Percentiles rank a stretch among this genome's conserved stretches.
Evolutionary conservation across 2,113 vertebrate species (phyloP).

Genomic region (Gavialis gangeticus): DNA sequence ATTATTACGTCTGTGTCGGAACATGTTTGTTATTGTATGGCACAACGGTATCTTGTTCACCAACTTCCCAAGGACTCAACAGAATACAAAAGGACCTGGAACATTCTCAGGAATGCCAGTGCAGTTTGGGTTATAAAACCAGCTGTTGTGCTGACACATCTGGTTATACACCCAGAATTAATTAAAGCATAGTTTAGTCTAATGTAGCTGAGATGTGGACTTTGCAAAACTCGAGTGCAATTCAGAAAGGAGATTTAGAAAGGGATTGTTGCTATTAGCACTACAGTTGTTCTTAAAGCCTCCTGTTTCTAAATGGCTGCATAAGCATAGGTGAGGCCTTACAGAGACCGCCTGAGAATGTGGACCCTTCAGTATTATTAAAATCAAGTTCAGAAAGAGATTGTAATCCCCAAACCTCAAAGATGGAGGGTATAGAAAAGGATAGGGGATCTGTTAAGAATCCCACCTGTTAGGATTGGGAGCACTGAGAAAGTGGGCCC

Average conservation of each 20-base stretch:
- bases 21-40: fast-evolving
- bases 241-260: background rate
- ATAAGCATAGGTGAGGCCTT: background rate
- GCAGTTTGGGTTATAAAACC: background rate
- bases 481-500: background rate
- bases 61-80: fast-evolving
- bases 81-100: fast-evolving
- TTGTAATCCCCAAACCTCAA: background rate
- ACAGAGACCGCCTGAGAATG: background rate
- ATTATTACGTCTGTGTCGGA: background rate
- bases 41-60: fast-evolving
- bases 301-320: background rate
- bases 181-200: background rate
- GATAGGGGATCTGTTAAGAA: background rate
- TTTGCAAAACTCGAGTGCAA: background rate
- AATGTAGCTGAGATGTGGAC: background rate
- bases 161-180: background rate
- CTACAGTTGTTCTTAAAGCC: background rate
- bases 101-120: background rate
- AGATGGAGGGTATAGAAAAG: background rate
- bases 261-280: background rate
- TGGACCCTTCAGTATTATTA: background rate
- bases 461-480: background rate
- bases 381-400: background rate
- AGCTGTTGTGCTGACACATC: background rate